A percentile compares a stretch with the other conserved stretches of the same genome.
These are phyloP conservation scores for Sesamia inferens DNA, from an alignment of 2,888 invertebrate species.

Conservation along the genomic window DNA sequence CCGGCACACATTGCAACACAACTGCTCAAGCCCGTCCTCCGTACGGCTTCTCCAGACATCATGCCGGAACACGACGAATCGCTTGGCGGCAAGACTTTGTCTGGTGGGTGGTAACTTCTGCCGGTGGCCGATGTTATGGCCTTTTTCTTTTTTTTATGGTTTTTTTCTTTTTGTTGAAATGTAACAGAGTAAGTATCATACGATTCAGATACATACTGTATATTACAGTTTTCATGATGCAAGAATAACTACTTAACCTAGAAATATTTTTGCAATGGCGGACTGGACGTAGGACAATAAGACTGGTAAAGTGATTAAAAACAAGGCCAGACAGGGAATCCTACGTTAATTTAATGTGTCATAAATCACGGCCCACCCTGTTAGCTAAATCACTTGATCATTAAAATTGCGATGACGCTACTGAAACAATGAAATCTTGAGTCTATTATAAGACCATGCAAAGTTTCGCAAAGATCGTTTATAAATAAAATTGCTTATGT, in stretches of 20 bases:
- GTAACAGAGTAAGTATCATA: not conserved
- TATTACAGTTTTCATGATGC: constrained; percentile 21
- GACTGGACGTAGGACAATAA: constrained; percentile 24
- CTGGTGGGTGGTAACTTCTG: too few species aligned
- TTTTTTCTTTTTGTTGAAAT: not conserved
- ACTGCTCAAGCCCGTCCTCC: too few species aligned
- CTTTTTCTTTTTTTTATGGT: too few species aligned
- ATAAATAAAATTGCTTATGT: constrained; percentile 3
- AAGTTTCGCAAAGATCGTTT: constrained; percentile 7
- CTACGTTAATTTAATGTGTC: constrained; percentile 51
- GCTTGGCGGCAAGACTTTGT: too few species aligned
- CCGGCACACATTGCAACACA: too few species aligned
- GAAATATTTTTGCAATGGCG: constrained; percentile 36
- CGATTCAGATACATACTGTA: not conserved
- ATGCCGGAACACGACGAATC: too few species aligned
- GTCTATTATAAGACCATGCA: constrained; percentile 34
- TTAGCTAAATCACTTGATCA: constrained; percentile 48
- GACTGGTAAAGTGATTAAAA: constrained; percentile 50
- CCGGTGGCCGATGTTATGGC: too few species aligned
- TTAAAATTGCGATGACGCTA: constrained; percentile 53
- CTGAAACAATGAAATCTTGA: constrained; percentile 45
- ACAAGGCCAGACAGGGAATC: constrained; percentile 52
- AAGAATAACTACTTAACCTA: constrained; percentile 38
- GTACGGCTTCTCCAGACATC: too few species aligned
- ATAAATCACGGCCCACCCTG: constrained; percentile 60